Evolutionary conservation across 2,888 invertebrate species (phyloP).

Genomic region (Metopia argyrocephala): DNA sequence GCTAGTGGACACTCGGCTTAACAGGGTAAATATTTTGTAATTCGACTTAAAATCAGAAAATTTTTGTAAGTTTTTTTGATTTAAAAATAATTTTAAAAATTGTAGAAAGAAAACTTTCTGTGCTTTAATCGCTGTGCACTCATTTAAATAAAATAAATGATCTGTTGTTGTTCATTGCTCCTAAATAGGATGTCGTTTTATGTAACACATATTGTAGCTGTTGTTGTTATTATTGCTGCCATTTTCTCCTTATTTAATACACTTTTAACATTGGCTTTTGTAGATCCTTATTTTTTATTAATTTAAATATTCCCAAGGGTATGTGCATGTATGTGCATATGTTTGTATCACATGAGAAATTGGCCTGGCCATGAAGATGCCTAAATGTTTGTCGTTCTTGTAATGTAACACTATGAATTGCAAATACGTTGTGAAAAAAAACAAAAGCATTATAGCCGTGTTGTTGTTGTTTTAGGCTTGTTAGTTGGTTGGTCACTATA

Average conservation of each 20-base stretch:
- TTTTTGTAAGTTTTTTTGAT: no score
- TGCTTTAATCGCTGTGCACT: not conserved
- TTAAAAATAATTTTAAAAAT: not conserved
- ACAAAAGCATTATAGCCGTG: not conserved
- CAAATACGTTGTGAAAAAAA: slow-evolving; percentile 36
- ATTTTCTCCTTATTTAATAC: slow-evolving; percentile 40
- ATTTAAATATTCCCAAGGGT: not conserved
- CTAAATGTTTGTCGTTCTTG: slow-evolving; percentile 8
- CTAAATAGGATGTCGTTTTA: slow-evolving; percentile 2
- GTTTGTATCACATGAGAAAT: slow-evolving; percentile 29
- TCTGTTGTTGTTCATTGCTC: slow-evolving; percentile 30
- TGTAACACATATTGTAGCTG: not conserved
- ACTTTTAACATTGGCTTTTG: slow-evolving; percentile 50
- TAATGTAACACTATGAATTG: slow-evolving; percentile 55
- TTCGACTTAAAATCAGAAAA: no score
- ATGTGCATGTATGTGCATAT: not conserved
- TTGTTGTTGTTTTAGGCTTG: slow-evolving; percentile 6
- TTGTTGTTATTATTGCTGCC: not conserved
- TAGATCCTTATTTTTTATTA: slow-evolving; percentile 18
- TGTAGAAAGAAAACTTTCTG: not conserved
- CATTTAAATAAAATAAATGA: slow-evolving; percentile 32
- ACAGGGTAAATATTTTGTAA: no score
- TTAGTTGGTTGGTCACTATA: slow-evolving; percentile 42
- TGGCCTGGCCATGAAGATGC: slow-evolving; percentile 54
- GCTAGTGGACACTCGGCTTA: no score